These are phyloP conservation scores for Bruchidius siliquastri DNA, from an alignment of 2,888 invertebrate species.

Conservation along the genomic window DNA sequence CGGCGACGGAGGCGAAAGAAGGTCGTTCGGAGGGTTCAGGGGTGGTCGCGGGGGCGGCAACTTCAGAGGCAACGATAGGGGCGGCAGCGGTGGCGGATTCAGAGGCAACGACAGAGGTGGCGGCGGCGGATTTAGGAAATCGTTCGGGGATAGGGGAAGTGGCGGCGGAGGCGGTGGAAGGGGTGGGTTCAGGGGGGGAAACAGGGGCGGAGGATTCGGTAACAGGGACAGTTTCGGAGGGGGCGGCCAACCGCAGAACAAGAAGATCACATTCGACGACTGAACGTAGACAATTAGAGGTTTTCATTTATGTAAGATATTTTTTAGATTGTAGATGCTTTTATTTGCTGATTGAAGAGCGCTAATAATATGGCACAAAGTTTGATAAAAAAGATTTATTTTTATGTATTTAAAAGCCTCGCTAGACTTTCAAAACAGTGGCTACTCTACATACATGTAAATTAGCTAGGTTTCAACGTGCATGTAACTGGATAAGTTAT, in stretches of 20 bases:
- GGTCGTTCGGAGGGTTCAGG: slow-evolving; percentile 33
- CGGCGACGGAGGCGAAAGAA: slow-evolving; percentile 27
- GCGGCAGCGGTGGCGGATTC: slow-evolving; percentile 22
- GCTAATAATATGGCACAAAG: no score
- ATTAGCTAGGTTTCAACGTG: no score
- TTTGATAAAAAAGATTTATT: no score
- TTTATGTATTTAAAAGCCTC: no score
- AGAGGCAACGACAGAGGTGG: slow-evolving; percentile 23
- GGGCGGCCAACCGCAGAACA: slow-evolving; percentile 57
- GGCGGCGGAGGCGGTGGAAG: slow-evolving; percentile 38
- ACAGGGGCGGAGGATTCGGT: slow-evolving; percentile 56
- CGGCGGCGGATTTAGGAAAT: slow-evolving; percentile 33
- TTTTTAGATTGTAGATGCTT: neutral
- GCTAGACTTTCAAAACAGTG: no score
- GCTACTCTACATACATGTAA: no score
- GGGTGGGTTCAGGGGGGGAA: slow-evolving; percentile 45
- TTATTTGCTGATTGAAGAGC: no score
- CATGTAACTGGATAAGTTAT: no score
- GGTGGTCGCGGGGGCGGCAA: slow-evolving; percentile 36
- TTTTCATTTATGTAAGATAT: neutral
- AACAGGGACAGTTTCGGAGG: slow-evolving; percentile 61
- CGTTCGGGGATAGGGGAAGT: slow-evolving; percentile 32
- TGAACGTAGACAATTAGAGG: slow-evolving; percentile 17
- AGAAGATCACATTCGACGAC: slow-evolving; percentile 68
- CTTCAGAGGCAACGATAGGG: slow-evolving; percentile 34